Percentiles rank a stretch among this genome's conserved stretches.
Evolutionary conservation across 2,888 invertebrate genomes (phyloP).

Genomic region (Hypolimnas misippus): DNA sequence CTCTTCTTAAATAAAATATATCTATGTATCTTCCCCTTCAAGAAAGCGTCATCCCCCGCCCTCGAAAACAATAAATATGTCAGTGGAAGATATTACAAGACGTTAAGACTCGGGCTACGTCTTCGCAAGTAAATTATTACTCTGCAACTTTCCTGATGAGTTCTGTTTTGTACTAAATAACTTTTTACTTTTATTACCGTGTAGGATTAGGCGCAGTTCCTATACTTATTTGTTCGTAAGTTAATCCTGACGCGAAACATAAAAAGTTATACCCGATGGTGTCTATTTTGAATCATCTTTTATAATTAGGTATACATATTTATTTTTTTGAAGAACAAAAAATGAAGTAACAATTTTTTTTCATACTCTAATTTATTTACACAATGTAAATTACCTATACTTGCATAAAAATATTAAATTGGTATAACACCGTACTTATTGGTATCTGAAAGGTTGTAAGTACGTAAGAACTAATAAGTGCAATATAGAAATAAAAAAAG

Average conservation of each 20-base stretch:
- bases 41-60: constrained; percentile 63
- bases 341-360: background rate
- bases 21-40: constrained; percentile 52
- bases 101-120: constrained; percentile 59
- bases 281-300: background rate
- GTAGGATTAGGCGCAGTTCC: constrained; percentile 60
- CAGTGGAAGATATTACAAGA: constrained; percentile 78
- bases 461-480: no score
- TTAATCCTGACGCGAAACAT: constrained; percentile 14
- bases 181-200: constrained; percentile 74
- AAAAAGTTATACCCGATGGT: constrained; percentile 3
- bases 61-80: constrained; percentile 81
- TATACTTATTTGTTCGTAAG: constrained; percentile 49
- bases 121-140: constrained; percentile 79
- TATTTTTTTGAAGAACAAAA: background rate
- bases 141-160: constrained; percentile 77
- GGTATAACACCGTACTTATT: no score
- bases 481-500: background rate
- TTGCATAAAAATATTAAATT: no score
- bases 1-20: constrained; percentile 46
- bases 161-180: constrained; percentile 72
- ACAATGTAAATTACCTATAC: no score
- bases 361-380: no score
- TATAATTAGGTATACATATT: background rate
- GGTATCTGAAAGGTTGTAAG: no score